phyloP scores from a whole-genome alignment of 2,888 invertebrate species.

The Meloe dianella region DNA sequence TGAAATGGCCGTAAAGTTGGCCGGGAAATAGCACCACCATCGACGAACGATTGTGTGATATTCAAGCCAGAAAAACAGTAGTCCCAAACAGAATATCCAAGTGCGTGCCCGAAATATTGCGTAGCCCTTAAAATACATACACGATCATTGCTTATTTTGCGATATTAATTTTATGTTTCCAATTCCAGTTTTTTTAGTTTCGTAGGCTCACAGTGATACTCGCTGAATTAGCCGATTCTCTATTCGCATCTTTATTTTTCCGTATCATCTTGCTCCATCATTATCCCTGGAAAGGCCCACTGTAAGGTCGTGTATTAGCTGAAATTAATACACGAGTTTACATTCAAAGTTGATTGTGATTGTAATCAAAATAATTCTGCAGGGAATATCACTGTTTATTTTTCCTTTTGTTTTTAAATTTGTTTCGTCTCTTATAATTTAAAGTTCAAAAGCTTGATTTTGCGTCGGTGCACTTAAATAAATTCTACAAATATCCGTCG shows the following conservation, averaged over 20 bases:
- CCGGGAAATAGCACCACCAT: conserved; percentile 31
- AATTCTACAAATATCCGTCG: conserved; percentile 31
- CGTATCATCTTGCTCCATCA: too few relatives aligned
- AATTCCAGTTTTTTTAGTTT: background rate
- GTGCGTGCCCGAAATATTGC: conserved; percentile 20
- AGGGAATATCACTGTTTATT: background rate
- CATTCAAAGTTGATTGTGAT: too few relatives aligned
- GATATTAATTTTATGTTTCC: conserved; percentile 16
- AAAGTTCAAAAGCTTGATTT: conserved; percentile 25
- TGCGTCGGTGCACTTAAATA: conserved; percentile 17
- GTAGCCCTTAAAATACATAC: conserved; percentile 23
- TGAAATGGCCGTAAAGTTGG: conserved; percentile 29
- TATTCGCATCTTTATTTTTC: background rate
- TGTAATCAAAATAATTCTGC: background rate
- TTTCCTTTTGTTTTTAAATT: conserved; percentile 18
- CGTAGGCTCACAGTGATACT: background rate
- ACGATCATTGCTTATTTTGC: conserved; percentile 28
- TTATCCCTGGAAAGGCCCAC: too few relatives aligned
- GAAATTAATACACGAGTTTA: too few relatives aligned
- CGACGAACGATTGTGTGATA: conserved; percentile 18
- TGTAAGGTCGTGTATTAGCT: too few relatives aligned
- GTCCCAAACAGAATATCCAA: conserved; percentile 18
- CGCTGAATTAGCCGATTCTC: background rate
- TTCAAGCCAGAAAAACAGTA: conserved; percentile 25
- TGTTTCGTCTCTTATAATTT: conserved; percentile 18